These are phyloP conservation scores for Cydia strobilella DNA, from an alignment of 1,140 invertebrate genomes.

Conservation along the genomic window DNA sequence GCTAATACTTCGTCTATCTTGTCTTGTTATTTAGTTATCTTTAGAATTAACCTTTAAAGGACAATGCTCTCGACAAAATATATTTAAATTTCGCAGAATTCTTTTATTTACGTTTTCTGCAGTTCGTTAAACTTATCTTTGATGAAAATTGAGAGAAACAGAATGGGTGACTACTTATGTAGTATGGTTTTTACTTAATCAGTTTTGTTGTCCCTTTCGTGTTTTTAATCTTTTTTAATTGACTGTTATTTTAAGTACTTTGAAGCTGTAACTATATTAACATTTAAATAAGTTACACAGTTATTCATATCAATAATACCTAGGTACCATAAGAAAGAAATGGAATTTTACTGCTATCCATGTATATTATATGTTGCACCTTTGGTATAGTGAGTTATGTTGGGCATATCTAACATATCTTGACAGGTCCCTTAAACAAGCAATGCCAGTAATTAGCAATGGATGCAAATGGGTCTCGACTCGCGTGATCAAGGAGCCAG, in stretches of 20 bases:
- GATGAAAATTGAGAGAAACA: slow-evolving; percentile 6
- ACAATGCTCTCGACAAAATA: not conserved
- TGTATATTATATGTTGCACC: too few species aligned
- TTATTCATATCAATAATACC: too few species aligned
- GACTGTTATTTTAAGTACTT: not conserved
- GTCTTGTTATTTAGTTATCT: not conserved
- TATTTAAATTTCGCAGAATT: slow-evolving; percentile 1
- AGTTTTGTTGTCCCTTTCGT: not conserved
- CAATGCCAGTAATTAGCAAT: slow-evolving; percentile 6
- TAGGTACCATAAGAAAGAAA: too few species aligned
- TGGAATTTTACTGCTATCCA: too few species aligned
- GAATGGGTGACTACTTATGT: not conserved
- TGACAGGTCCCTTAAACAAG: not conserved
- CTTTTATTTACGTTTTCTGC: slow-evolving; percentile 10
- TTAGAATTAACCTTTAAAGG: not conserved
- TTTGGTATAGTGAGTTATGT: not conserved
- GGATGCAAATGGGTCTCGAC: not conserved
- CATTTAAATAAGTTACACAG: too few species aligned
- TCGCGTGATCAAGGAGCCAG: not conserved
- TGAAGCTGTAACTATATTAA: too few species aligned
- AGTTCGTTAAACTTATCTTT: slow-evolving; percentile 21
- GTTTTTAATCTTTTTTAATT: not conserved
- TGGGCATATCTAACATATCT: not conserved
- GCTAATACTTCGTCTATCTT: not conserved
- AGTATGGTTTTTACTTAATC: not conserved